A percentile compares a stretch with the other conserved stretches of the same genome.
These are phyloP conservation scores for Amphimallon solstitiale DNA, from an alignment of 2,888 invertebrate species.

Conservation along the genomic window DNA sequence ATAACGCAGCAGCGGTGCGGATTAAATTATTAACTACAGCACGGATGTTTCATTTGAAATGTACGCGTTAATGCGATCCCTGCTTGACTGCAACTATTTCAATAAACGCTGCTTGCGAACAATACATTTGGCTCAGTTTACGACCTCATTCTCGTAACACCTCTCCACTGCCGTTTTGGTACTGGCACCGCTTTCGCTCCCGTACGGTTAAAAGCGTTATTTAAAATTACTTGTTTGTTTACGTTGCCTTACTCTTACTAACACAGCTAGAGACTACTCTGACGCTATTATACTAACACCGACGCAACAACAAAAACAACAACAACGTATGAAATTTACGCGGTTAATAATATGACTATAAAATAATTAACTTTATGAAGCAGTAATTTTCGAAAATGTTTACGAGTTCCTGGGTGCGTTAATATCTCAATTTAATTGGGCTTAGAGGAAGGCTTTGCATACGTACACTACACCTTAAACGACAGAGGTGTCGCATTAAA, in stretches of 20 bases:
- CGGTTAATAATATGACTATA: conserved; percentile 35
- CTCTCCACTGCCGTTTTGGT: conserved; percentile 14
- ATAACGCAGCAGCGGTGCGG: conserved; percentile 37
- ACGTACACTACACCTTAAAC: conserved; percentile 4
- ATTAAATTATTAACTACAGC: conserved; percentile 41
- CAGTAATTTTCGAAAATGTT: conserved; percentile 34
- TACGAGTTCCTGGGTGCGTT: conserved; percentile 9
- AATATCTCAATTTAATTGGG: conserved; percentile 33
- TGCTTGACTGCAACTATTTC: conserved; percentile 37
- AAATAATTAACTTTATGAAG: conserved; percentile 33
- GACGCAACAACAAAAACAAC: conserved; percentile 4
- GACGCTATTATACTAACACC: conserved; percentile 1
- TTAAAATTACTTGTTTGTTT: conserved; percentile 32
- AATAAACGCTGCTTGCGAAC: conserved; percentile 34
- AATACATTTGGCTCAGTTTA: conserved; percentile 30
- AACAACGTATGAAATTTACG: conserved; percentile 31
- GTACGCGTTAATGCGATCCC: conserved; percentile 36
- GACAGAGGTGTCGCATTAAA: neutral
- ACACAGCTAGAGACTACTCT: conserved; percentile 3
- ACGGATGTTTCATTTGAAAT: conserved; percentile 38
- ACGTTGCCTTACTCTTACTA: conserved; percentile 7
- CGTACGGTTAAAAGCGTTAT: conserved; percentile 19
- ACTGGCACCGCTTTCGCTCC: conserved; percentile 15
- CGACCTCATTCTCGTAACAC: conserved; percentile 25
- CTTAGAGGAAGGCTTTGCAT: conserved; percentile 2